phyloP scores from a whole-genome alignment of 2,888 invertebrate species.

The Cephus sareptanus region DNA sequence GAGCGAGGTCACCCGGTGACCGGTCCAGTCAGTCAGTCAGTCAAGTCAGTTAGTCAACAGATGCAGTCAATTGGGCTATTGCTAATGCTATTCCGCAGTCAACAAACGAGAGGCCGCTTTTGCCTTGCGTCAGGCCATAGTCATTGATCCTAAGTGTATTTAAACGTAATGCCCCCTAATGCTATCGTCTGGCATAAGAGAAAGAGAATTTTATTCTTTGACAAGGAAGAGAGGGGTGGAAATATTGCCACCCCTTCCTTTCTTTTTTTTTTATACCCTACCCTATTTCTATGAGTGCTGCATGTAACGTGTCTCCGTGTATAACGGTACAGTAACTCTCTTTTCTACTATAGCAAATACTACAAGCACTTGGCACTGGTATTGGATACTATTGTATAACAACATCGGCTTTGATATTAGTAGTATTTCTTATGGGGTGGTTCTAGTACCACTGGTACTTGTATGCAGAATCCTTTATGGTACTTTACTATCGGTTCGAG shows the following conservation, averaged over 20 bases:
- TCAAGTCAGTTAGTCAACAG: conserved; percentile 37
- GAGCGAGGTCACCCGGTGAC: conserved; percentile 54
- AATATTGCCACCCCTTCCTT: conserved; percentile 20
- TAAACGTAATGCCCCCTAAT: conserved; percentile 10
- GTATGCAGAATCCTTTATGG: background rate
- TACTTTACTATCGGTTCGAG: background rate
- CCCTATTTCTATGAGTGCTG: conserved; percentile 29
- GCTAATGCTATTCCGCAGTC: conserved; percentile 14
- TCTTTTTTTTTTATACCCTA: conserved; percentile 38
- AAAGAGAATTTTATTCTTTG: background rate
- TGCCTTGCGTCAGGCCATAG: background rate
- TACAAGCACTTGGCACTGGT: background rate
- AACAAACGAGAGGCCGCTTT: background rate
- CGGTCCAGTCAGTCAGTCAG: conserved; percentile 28
- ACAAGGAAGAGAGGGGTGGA: background rate
- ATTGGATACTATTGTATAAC: background rate
- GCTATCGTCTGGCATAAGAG: background rate
- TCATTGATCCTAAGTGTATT: conserved; percentile 11
- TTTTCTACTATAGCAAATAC: background rate
- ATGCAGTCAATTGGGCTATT: conserved; percentile 49
- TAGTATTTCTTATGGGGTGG: background rate
- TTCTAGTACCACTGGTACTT: background rate
- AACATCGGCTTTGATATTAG: background rate
- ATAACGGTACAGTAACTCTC: background rate
- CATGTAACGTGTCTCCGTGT: background rate